phyloP scores from a whole-genome alignment of 1,140 invertebrate species.

The Antheraea mylitta region DNA sequence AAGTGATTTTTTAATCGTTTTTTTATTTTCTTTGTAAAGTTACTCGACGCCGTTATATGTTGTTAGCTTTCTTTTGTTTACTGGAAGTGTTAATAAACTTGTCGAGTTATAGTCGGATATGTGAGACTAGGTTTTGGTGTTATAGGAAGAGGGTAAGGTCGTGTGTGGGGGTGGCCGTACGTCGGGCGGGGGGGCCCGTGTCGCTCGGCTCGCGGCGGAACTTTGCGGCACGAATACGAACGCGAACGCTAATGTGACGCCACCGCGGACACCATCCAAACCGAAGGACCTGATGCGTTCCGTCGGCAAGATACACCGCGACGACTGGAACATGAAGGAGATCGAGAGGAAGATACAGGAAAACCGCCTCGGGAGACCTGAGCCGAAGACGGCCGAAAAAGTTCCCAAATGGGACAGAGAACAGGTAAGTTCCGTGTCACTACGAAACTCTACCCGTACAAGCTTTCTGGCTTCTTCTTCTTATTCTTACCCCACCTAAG shows the following conservation, averaged over 20 bases:
- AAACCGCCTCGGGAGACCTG: constrained; percentile 85
- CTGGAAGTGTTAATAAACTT: too few species aligned
- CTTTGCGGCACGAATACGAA: constrained; percentile 41
- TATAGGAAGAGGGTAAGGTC: constrained; percentile 55
- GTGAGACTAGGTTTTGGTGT: not conserved
- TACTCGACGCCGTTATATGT: too few species aligned
- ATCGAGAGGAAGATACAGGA: constrained; percentile 95
- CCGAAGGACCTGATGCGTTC: constrained; percentile 92
- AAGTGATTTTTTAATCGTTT: too few species aligned
- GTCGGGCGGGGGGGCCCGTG: constrained; percentile 75
- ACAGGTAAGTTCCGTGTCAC: constrained; percentile 74
- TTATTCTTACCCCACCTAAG: too few species aligned
- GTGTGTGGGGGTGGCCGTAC: constrained; percentile 47
- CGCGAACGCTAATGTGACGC: constrained; percentile 45
- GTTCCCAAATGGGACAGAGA: constrained; percentile 95
- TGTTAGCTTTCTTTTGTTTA: too few species aligned
- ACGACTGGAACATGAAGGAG: constrained; percentile 95
- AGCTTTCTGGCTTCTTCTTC: too few species aligned
- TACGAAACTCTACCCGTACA: not conserved
- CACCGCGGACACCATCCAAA: constrained; percentile 84
- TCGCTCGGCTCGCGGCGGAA: constrained; percentile 83
- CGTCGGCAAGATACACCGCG: constrained; percentile 93
- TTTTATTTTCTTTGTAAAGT: too few species aligned
- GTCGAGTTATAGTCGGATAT: not conserved
- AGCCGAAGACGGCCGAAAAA: constrained; percentile 85